Evolutionary conservation across 2,113 vertebrate species (phyloP), one percentile per base, ranked within the genome.

Genomic region (Isurus oxyrinchus): DNA sequence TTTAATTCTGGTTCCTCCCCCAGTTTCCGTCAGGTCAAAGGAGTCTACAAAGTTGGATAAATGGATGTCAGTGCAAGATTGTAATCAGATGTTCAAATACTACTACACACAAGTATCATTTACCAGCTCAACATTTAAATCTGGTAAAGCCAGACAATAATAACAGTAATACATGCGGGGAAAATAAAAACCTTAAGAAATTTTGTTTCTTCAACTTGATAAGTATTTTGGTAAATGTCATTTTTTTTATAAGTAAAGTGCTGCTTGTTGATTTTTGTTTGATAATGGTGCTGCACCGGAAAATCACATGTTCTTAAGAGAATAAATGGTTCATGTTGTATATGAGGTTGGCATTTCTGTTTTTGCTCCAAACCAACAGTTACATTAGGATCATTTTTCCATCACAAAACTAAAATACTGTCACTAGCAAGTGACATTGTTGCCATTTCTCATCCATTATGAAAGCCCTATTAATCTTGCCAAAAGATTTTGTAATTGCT

Each of bases 371-470:
- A 53, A 66, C 40, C 40, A 95, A 72, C 49, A 72, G 63, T 95
- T 95, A 61, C 63, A 35, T 72, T 53, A 49, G 1, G 21, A 25
- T 95, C 10, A 53, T 95, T 72, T 69, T 53, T 69, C n/a, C 19
- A 13, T 95, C 66, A 69, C 94, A 69, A 95, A 72, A 61, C 35
- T 66, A 69, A 69, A 95, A 95, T 67, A 44, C 88, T 91, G 44
- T 72, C 40, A 72, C 66, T 69, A 95, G 44, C 40, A 53, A 95
- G 87, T 95, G 66, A 90, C n/a, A 53, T 40, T 95, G 66, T 44
- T 95, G 66, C 3, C 25, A 72, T 69, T 27, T 95, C 69, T 67
- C 63, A 95, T 59, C 55, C 57, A 69, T 67, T 53, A 55, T 72
- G 14, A 72, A 91, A 27, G 57, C 10, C 27, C 88, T 91, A 3